These are phyloP conservation scores for Cephus nigrinus DNA, from an alignment of 2,888 invertebrate genomes.

Conservation along the genomic window DNA sequence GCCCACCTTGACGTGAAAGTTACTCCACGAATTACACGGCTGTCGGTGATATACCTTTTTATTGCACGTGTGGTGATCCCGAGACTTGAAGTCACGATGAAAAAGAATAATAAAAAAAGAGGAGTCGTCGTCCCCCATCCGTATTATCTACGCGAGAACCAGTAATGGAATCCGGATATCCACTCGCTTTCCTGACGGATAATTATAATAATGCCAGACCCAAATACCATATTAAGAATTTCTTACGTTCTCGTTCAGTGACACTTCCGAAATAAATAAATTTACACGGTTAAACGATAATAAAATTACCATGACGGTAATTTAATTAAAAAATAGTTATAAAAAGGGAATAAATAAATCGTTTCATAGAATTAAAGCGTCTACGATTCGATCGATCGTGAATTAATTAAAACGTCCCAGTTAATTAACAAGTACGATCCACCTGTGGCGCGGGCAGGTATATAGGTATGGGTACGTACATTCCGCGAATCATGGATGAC, in stretches of 20 bases:
- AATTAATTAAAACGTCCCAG: background rate
- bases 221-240: background rate
- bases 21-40: conserved; percentile 9
- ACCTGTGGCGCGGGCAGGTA: background rate
- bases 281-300: background rate
- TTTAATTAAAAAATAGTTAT: background rate
- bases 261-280: background rate
- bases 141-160: background rate
- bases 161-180: background rate
- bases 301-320: background rate
- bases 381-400: background rate
- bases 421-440: background rate
- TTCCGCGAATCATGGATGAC: background rate
- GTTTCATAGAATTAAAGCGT: background rate
- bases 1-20: conserved; percentile 20
- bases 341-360: too few species aligned
- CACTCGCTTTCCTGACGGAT: background rate
- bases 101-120: background rate
- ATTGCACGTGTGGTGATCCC: background rate
- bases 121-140: background rate
- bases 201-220: background rate
- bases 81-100: background rate
- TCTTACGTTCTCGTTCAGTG: background rate
- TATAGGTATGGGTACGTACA: background rate
- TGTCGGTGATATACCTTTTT: conserved; percentile 1